A percentile compares a stretch with the other conserved stretches of the same genome.
These are phyloP conservation scores for Oophaga pumilio DNA, from an alignment of 2,113 vertebrate genomes.

Conservation along the genomic window DNA sequence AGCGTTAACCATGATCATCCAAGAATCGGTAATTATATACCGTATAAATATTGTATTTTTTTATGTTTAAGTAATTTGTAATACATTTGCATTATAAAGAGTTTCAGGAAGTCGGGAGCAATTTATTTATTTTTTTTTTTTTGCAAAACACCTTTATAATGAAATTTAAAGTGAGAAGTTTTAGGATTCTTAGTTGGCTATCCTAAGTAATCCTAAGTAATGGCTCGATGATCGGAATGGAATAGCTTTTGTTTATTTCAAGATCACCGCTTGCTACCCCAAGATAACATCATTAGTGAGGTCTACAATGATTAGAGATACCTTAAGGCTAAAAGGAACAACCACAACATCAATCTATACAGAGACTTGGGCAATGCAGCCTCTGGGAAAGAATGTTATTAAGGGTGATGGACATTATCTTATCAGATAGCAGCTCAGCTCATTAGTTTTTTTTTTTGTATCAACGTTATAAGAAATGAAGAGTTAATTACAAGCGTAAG, in stretches of 20 bases:
- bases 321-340: conserved; percentile 37
- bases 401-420: conserved; percentile 45
- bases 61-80: no score
- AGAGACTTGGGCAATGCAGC: conserved; percentile 25
- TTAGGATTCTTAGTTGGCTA: neutral
- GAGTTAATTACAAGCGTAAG: conserved; percentile 41
- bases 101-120: no score
- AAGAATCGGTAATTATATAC: no score
- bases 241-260: neutral
- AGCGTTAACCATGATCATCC: no score
- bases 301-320: conserved; percentile 24
- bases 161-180: neutral
- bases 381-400: conserved; percentile 44
- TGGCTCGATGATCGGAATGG: neutral
- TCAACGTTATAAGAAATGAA: conserved; percentile 34
- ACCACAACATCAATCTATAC: conserved; percentile 13
- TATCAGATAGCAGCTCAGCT: conserved; percentile 39
- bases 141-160: no score
- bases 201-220: neutral
- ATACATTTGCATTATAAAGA: no score
- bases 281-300: conserved; percentile 21
- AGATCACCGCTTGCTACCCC: neutral
- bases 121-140: no score
- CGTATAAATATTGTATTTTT: no score
- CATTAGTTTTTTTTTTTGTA: conserved; percentile 43